Conservation (phyloP, 2,113 vertebrate species). For the Felis chaus region DNA sequence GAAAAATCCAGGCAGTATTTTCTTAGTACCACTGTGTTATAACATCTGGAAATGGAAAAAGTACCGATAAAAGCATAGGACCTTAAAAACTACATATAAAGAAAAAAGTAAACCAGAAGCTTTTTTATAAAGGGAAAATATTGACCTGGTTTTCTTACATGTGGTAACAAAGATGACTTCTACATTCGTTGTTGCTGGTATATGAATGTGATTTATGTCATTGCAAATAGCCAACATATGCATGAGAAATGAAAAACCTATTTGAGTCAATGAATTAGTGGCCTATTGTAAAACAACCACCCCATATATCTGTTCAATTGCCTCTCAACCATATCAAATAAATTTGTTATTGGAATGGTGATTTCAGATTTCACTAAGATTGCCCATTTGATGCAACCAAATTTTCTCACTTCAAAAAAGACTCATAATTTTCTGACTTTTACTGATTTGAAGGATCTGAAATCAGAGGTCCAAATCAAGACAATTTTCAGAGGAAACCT, state of each 20-base stretch:
- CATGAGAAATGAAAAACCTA: slow-evolving; percentile 15
- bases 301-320: not conserved
- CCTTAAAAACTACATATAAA: not conserved
- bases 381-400: not conserved
- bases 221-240: not conserved
- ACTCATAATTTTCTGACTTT: not conserved
- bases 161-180: not conserved
- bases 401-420: not conserved
- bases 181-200: not conserved
- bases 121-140: not conserved
- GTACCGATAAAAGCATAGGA: not conserved
- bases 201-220: not conserved
- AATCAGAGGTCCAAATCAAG: not conserved
- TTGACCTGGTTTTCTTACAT: not conserved
- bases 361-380: slow-evolving; percentile 27
- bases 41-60: not conserved
- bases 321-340: not conserved
- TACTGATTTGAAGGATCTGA: slow-evolving; percentile 12
- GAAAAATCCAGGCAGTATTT: not conserved
- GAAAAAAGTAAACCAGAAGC: not conserved
- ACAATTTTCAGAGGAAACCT: slow-evolving; percentile 23
- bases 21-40: not conserved
- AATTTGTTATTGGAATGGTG: slow-evolving; percentile 24
- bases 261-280: slow-evolving; percentile 13
- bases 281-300: not conserved